These are phyloP conservation scores for Mus musculus DNA, from an alignment of 2,113 vertebrate genomes.

Conservation along the genomic window GRCm39 chr5:81487501-81488000, in stretches of 20 bases:
- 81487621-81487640: not conserved
- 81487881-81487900: not conserved
- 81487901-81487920: not conserved
- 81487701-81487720: constrained; percentile 49
- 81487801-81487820: constrained; percentile 14
- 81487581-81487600: constrained; percentile 60
- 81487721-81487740: constrained; percentile 3
- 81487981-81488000: not conserved
- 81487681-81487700: not conserved
- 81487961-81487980: not conserved
- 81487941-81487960: not conserved
- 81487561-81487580: not conserved
- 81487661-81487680: constrained; percentile 50
- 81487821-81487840: not conserved
- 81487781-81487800: not conserved
- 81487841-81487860: not conserved
- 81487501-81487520: not conserved
- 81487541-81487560: constrained; percentile 47
- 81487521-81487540: not conserved
- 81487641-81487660: not conserved
- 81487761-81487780: constrained; percentile 13
- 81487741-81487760: not conserved
- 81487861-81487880: not conserved
- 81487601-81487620: not conserved
- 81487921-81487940: not conserved